phyloP scores from a whole-genome alignment of 2,797 vertebrate genomes.

The Tragopan temminckii region DNA sequence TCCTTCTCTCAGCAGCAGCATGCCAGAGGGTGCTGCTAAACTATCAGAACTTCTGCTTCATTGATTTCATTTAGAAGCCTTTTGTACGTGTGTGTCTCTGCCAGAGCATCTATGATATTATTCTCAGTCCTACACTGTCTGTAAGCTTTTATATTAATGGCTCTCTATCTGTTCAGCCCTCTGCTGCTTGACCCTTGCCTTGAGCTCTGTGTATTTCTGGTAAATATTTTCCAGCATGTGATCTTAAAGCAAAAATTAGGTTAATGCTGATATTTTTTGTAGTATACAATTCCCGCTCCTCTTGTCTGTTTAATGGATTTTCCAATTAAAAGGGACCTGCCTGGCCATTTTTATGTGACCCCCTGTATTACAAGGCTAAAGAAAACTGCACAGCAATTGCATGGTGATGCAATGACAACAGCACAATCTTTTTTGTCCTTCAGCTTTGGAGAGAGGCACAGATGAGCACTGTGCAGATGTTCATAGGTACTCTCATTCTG shows the following conservation, averaged over 20 bases:
- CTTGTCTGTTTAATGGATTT: constrained; percentile 66
- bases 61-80: constrained; percentile 58
- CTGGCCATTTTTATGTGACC: constrained; percentile 44
- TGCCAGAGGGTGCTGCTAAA: constrained; percentile 28
- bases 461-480: background rate
- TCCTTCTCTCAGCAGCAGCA: background rate
- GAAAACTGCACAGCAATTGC: constrained; percentile 39
- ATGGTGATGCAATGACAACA: constrained; percentile 28
- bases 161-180: constrained; percentile 41
- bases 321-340: constrained; percentile 57
- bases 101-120: constrained; percentile 13
- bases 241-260: constrained; percentile 57
- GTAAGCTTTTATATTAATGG: constrained; percentile 66
- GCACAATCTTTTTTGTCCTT: constrained; percentile 53
- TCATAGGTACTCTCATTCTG: background rate
- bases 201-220: constrained; percentile 57
- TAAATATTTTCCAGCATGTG: constrained; percentile 53
- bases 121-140: constrained; percentile 29
- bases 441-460: background rate
- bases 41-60: constrained; percentile 50
- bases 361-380: constrained; percentile 39
- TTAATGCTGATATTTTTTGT: constrained; percentile 60
- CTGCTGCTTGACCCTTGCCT: constrained; percentile 64
- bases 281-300: constrained; percentile 32
- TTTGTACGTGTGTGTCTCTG: constrained; percentile 2